Base-by-base conservation (phyloP, 2,113 vertebrate genomes). In the Empidonax alnorum region DNA sequence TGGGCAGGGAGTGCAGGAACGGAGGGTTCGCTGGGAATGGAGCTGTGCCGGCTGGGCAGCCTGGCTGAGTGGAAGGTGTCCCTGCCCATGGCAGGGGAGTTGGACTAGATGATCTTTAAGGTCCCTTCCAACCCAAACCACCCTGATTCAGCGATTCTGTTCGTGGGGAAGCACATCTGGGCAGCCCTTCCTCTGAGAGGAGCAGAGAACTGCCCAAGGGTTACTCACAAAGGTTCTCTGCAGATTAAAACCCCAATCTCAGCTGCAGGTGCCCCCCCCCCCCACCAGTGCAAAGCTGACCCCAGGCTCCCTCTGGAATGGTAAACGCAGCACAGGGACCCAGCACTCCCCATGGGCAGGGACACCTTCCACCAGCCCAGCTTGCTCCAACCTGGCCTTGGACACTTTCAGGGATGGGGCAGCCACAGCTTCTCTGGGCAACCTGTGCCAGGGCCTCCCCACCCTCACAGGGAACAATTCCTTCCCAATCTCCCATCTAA, bases 301-400 rank as follows among this genome's bases (percentile, higher is more conserved):
- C 68, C 8, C 4, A 3, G 27, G 41, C 10, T 24, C 23, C 7
- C 9, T 12, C 14, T 0, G 2, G 23, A 41, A 20, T 17, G 9
- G 6, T 1, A 22, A 76, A 22, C 24, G 7, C 2, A 12, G 17
- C 3, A 0, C 15, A 5, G 33, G 33, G 8, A 61, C 3, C 16
- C 10, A 6, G 18, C 1, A 2, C 17, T 59, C 59, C 25, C 10
- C 53, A 5, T 2, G 35, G 41, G 2, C 21, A 88, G 37, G 42
- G 0, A 23, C 49, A 56, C 21, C 17, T 72, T 2, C 35, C 49
- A 1, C 21, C 0, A 4, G 12, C 50, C 50, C 59, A 49, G 35
- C 21, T 0, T 37, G 35, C 67, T 88, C 58, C 66, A 63, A 0
- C 30, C 75, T 9, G 58, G 31, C 49, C 35, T 80, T 14, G 85